These are phyloP conservation scores for Cecidostiba fungosa DNA, from an alignment of 2,888 invertebrate genomes.

Conservation along the genomic window DNA sequence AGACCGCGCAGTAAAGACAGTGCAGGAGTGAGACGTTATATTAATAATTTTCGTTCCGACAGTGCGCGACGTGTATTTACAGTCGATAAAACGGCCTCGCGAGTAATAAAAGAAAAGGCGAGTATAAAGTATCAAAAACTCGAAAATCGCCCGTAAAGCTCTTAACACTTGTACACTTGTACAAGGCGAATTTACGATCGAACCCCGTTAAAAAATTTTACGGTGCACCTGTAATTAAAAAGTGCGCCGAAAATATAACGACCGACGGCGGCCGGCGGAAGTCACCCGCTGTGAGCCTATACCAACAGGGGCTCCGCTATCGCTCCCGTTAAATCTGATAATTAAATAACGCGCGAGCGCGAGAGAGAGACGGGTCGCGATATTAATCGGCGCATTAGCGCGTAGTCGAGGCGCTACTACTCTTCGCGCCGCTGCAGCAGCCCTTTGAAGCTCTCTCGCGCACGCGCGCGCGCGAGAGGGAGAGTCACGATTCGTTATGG, in stretches of 20 bases:
- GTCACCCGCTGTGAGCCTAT: slow-evolving; percentile 64
- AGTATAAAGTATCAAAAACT: not conserved
- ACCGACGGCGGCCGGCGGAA: slow-evolving; percentile 40
- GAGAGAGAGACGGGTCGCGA: slow-evolving; percentile 11
- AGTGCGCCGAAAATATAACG: not conserved
- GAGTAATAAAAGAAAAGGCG: no score
- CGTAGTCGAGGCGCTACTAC: slow-evolving; percentile 14
- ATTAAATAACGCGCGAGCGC: slow-evolving; percentile 73
- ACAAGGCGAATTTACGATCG: slow-evolving; percentile 23
- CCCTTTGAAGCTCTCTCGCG: not conserved
- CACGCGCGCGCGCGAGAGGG: not conserved
- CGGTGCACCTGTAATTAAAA: slow-evolving; percentile 15
- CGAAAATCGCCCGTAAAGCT: slow-evolving; percentile 21
- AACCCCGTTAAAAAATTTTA: slow-evolving; percentile 6
- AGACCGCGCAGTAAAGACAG: not conserved
- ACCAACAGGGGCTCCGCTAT: slow-evolving; percentile 72
- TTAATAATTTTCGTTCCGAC: not conserved
- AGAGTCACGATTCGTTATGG: not conserved
- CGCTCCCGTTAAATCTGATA: slow-evolving; percentile 73
- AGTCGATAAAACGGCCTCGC: not conserved
- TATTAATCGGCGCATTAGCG: slow-evolving; percentile 53
- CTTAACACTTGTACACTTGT: slow-evolving; percentile 1
- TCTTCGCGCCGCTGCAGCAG: slow-evolving; percentile 13
- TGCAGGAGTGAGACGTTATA: slow-evolving; percentile 8
- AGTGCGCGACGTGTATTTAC: slow-evolving; percentile 3